Conservation (phyloP, 1,140 invertebrate genomes). For the Mactra quadrangularis region DNA sequence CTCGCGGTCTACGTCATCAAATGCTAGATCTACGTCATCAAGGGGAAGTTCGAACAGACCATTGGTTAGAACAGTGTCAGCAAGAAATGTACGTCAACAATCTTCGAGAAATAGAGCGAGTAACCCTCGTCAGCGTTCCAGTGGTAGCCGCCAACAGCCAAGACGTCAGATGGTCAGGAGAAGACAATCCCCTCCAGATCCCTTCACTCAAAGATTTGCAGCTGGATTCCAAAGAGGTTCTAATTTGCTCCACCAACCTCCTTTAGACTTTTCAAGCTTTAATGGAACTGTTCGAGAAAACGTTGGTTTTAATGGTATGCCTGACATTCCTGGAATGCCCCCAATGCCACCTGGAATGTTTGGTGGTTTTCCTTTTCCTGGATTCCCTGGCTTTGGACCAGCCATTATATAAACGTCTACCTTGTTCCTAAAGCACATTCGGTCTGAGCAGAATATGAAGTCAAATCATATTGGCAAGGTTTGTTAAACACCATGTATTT, state of each 20-base stretch:
- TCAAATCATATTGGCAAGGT: too few species aligned
- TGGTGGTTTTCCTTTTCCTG: constrained; percentile 17
- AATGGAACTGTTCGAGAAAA: background rate
- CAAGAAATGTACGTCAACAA: background rate
- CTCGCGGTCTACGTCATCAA: background rate
- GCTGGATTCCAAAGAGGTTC: constrained; percentile 52
- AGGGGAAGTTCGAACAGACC: background rate
- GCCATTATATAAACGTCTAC: constrained; percentile 10
- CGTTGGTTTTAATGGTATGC: constrained; percentile 17
- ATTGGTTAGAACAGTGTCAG: constrained; percentile 24
- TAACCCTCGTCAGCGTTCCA: background rate
- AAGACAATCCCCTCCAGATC: constrained; percentile 33
- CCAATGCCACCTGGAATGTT: background rate
- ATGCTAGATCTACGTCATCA: background rate
- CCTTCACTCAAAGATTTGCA: constrained; percentile 48
- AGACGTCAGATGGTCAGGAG: background rate
- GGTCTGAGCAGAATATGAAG: too few species aligned
- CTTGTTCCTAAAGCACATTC: too few species aligned
- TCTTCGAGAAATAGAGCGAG: background rate
- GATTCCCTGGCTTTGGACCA: background rate
- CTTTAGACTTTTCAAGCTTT: constrained; percentile 45
- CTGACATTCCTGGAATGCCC: background rate
- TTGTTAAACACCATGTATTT: too few species aligned
- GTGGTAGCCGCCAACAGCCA: background rate
- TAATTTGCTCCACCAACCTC: constrained; percentile 36